Evolutionary conservation across 2,888 invertebrate species (phyloP), one percentile per base, ranked within the genome.

Genomic region (Catocala sponsa): DNA sequence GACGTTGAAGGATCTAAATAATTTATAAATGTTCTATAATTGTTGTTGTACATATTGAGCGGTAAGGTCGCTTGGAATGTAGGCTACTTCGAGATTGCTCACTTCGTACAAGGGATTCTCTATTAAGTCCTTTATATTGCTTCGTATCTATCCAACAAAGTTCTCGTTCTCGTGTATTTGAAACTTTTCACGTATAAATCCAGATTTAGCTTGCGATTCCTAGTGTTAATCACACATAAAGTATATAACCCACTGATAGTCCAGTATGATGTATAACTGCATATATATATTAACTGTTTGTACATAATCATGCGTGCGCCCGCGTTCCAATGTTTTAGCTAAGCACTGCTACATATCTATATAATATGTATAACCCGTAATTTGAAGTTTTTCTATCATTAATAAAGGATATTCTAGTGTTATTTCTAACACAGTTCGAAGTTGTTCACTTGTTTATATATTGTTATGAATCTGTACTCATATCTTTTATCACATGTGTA

Each of bases 371-470:
- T 90, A 90, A 90, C 83, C 85, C 85, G 83, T 89, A 90, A 63
- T 86, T 91, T 87, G 83, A 91, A 88, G 85, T 85, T 90, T 81
- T 91, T 93, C 92, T 94, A 91, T 90, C 81, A 91, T 90, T 91
- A 90, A 86, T 88, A 83, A 89, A 86, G 80, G 86, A 87, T 86
- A 89, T 88, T 88, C 87, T 92, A 93, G 92, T 84, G 89, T 91
- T 92, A 90, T 86, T 87, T 88, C 87, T 87, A 85, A 92, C 91
- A 92, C 92, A 74, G 90, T 91, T 92, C 89, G 86, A 91, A 91
- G 85, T 92, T 94, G 94, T 93, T 94, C 92, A 92, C 93, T 91
- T 91, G 91, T 94, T 93, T 93, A 94, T 93, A 92, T 84, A 91
- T 92, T 94, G 93, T 94, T 94, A 92, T 88, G 83, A 88, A 88